Evolutionary conservation across 2,888 invertebrate species (phyloP).

Genomic region (Schizotus pectinicornis): DNA sequence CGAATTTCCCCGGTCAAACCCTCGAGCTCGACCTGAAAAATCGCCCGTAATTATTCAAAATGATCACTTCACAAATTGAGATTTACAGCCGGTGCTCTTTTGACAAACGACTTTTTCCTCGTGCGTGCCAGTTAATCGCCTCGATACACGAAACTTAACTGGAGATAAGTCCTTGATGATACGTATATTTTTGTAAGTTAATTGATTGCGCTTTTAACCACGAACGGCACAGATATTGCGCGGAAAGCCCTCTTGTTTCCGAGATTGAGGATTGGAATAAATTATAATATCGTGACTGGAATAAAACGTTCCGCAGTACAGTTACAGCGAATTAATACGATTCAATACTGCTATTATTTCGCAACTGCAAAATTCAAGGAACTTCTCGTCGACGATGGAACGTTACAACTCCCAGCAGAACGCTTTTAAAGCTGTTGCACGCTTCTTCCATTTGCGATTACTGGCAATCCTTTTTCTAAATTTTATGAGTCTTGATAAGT

Average conservation of each 20-base stretch:
- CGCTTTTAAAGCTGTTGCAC: no score
- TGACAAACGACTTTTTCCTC: constrained; percentile 29
- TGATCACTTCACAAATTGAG: background rate
- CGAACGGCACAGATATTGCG: background rate
- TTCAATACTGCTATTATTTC: background rate
- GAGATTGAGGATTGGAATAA: background rate
- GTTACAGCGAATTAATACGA: background rate
- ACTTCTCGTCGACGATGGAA: no score
- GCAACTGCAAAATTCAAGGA: no score
- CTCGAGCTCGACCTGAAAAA: constrained; percentile 83
- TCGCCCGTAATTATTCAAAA: background rate
- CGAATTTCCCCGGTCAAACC: constrained; percentile 90
- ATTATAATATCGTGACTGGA: no score
- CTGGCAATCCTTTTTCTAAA: no score
- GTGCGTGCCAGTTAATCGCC: constrained; percentile 37
- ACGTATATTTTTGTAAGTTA: constrained; percentile 5
- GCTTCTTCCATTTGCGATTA: no score
- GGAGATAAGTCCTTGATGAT: constrained; percentile 14
- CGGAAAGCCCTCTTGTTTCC: background rate
- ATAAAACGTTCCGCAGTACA: no score
- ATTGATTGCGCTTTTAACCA: constrained; percentile 18
- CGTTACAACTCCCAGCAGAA: no score
- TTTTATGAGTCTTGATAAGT: no score
- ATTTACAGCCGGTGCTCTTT: constrained; percentile 1
- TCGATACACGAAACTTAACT: constrained; percentile 31